A percentile compares a stretch with the other conserved stretches of the same genome.
phyloP scores from a whole-genome alignment of 2,888 invertebrate species.

The Mythimna loreyi region DNA sequence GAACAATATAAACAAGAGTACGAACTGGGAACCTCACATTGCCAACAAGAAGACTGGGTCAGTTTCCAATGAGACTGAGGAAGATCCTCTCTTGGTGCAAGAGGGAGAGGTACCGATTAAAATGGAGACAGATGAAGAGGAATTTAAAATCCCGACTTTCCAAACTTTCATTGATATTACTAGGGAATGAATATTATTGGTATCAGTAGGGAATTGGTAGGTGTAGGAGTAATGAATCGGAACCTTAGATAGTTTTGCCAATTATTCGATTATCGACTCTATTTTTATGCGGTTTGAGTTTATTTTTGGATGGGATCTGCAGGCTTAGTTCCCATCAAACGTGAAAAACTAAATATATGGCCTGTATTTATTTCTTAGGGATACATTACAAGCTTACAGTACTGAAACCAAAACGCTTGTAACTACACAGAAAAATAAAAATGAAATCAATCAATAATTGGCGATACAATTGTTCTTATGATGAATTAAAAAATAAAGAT shows the following conservation, averaged over 20 bases:
- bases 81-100: slow-evolving; percentile 51
- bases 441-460: too few species aligned
- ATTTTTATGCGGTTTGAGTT: background rate
- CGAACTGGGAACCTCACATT: slow-evolving; percentile 46
- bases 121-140: slow-evolving; percentile 13
- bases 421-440: too few species aligned
- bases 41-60: slow-evolving; percentile 3
- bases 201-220: slow-evolving; percentile 12
- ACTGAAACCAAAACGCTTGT: too few species aligned
- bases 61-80: background rate
- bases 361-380: too few species aligned
- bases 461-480: too few species aligned
- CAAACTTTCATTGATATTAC: slow-evolving; percentile 53
- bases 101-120: slow-evolving; percentile 40
- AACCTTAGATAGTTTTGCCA: background rate
- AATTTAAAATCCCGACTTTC: slow-evolving; percentile 48
- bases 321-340: too few species aligned
- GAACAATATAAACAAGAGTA: slow-evolving; percentile 43
- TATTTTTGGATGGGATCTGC: background rate
- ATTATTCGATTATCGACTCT: background rate
- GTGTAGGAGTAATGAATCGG: background rate
- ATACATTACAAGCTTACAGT: too few species aligned
- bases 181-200: slow-evolving; percentile 17
- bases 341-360: too few species aligned
- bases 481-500: too few species aligned